phyloP scores from a whole-genome alignment of 2,888 invertebrate genomes.

The Sesia bembeciformis region DNA sequence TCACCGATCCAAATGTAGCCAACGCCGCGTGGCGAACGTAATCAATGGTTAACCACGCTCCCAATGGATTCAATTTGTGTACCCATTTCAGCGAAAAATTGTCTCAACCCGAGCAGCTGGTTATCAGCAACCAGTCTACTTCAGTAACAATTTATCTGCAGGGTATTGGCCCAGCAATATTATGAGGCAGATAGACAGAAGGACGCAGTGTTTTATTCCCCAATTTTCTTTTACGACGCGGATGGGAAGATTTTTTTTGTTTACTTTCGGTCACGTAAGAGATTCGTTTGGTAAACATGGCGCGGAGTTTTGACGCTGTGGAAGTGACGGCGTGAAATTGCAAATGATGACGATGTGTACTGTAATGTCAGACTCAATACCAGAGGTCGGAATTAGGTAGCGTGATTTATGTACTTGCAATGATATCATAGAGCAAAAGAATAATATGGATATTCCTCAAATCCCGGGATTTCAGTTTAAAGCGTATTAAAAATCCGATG shows the following conservation, averaged over 20 bases:
- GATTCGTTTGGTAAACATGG: too few relatives aligned
- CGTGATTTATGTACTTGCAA: too few relatives aligned
- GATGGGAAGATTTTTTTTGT: neutral
- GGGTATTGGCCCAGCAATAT: conserved; percentile 4
- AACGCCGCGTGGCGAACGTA: conserved; percentile 37
- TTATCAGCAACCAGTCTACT: conserved; percentile 24
- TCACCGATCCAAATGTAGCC: conserved; percentile 10
- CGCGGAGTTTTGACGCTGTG: too few relatives aligned
- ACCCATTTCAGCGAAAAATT: conserved; percentile 70
- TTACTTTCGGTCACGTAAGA: neutral
- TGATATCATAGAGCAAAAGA: too few relatives aligned
- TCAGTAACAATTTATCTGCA: conserved; percentile 10
- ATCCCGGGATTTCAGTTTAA: too few relatives aligned
- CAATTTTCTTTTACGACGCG: conserved; percentile 16
- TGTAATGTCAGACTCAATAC: too few relatives aligned
- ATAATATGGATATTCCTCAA: too few relatives aligned
- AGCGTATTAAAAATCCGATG: too few relatives aligned
- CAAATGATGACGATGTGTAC: too few relatives aligned
- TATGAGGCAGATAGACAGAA: conserved; percentile 3
- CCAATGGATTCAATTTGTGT: conserved; percentile 62
- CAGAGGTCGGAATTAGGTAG: too few relatives aligned
- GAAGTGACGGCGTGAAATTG: too few relatives aligned
- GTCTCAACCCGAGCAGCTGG: conserved; percentile 56
- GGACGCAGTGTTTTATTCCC: conserved; percentile 9
- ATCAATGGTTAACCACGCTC: conserved; percentile 40